Base-by-base conservation (phyloP, 2,113 vertebrate genomes). In the Phycodurus eques region DNA sequence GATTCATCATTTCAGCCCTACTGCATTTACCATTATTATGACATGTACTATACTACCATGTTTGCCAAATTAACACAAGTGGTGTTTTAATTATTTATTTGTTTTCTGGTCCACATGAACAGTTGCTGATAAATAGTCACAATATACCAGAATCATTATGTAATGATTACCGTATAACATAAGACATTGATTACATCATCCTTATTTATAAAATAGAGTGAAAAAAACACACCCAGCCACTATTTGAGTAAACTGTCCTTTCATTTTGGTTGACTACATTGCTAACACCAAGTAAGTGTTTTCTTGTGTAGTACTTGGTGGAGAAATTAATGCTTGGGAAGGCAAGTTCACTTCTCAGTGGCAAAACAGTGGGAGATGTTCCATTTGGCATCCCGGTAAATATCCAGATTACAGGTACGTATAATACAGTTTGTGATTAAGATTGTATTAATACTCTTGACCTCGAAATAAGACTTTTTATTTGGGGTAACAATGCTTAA, bases 381-480 rank as follows among this genome's bases (percentile, higher is more conserved):
- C 95, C 94, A 8, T 95, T 94, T 90, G 98, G 98, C 81, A 94
- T 99, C 84, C 97, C 98, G 2, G 93, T 93, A 87, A 99, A 99
- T 88, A 95, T 98, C 89, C 93, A 94, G 89, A 93, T 98, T 84
- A 95, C 94, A 91, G 96, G 98, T 98, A 93, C 33, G 80, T 66
- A 53, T 67, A 64, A 22, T 20, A 39, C 2, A 70, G 54, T 53
- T 53, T 53, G 46, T 63, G 33, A 22, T 6, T 42, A 49, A 61
- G 8, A 44, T 60, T 49, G 60, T 20, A 53, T 46, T 12, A 4
- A n/a, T 4, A 51, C 10, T 9, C 33, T 57, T 67, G 27, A 11
- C 2, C 17, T 9, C 19, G 14, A 4, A 54, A 14, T n/a, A 35
- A 0, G 0, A 46, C 11, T 71, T 4, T 31, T 68, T 71, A 56